Conservation (phyloP, 2,797 vertebrate species). For the Esox masquinongy region DNA sequence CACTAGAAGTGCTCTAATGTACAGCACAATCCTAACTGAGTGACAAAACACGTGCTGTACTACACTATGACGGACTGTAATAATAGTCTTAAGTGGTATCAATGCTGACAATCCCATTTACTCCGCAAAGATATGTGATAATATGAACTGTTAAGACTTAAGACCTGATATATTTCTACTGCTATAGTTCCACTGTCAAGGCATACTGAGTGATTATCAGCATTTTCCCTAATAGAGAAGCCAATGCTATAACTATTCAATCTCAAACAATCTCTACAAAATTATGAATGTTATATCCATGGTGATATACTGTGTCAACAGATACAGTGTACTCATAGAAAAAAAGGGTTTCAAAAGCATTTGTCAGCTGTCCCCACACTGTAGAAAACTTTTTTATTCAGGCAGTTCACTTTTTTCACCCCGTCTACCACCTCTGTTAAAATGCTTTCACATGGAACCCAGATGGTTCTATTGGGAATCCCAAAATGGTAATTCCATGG, state of each 20-base stretch:
- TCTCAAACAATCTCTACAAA: not conserved
- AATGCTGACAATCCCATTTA: not conserved
- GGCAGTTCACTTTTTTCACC: no score
- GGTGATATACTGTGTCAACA: not conserved
- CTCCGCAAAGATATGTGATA: not conserved
- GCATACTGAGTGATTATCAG: not conserved
- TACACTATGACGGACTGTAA: not conserved
- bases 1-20: constrained; percentile 8
- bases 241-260: not conserved
- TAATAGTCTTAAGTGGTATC: not conserved
- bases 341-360: no score
- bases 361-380: no score
- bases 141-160: not conserved
- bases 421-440: no score
- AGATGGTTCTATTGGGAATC: no score
- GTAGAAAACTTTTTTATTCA: no score
- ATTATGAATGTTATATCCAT: not conserved
- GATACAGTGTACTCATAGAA: not conserved
- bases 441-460: no score
- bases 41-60: not conserved
- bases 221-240: not conserved
- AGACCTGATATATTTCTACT: not conserved
- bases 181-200: not conserved
- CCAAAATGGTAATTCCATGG: no score
- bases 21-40: constrained; percentile 2